Conservation (phyloP, 2,797 vertebrate species). For the Coracias cyanogaster region DNA sequence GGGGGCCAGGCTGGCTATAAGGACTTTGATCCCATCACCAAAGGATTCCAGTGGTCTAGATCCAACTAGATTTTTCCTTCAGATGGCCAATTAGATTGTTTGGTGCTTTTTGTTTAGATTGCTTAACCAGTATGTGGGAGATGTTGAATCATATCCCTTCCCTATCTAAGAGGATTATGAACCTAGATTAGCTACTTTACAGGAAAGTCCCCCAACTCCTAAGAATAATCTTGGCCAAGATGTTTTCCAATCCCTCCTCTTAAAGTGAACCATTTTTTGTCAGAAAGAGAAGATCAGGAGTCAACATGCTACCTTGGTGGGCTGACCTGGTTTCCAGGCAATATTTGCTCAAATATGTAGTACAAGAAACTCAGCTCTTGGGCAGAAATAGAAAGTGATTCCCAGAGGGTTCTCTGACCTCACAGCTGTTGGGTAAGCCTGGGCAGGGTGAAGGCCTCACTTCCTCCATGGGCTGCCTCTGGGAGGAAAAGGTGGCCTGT, state of each 20-base stretch:
- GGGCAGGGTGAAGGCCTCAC: background rate
- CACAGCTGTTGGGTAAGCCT: constrained; percentile 15
- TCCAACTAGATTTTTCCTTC: constrained; percentile 5
- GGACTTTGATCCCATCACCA: background rate
- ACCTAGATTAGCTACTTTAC: constrained; percentile 1
- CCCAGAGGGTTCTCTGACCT: background rate
- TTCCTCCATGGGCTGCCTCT: background rate
- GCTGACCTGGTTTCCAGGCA: background rate
- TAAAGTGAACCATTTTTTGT: background rate
- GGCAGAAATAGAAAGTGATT: constrained; percentile 34
- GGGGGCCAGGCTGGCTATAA: background rate
- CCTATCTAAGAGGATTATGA: constrained; percentile 5
- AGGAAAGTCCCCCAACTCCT: constrained; percentile 4
- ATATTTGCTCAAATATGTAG: background rate
- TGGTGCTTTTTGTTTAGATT: constrained; percentile 23
- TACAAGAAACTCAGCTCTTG: background rate
- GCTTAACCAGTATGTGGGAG: constrained; percentile 50
- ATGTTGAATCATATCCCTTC: constrained; percentile 55
- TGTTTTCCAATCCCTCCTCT: background rate
- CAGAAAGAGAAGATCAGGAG: background rate
- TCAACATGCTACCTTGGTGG: background rate
- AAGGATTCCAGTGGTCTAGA: background rate
- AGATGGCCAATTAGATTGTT: background rate
- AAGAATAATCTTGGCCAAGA: background rate
- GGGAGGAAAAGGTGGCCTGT: background rate